Evolutionary conservation across 2,113 vertebrate species (phyloP), one percentile per base, ranked within the genome.

Genomic region (Alexandromys fortis): DNA sequence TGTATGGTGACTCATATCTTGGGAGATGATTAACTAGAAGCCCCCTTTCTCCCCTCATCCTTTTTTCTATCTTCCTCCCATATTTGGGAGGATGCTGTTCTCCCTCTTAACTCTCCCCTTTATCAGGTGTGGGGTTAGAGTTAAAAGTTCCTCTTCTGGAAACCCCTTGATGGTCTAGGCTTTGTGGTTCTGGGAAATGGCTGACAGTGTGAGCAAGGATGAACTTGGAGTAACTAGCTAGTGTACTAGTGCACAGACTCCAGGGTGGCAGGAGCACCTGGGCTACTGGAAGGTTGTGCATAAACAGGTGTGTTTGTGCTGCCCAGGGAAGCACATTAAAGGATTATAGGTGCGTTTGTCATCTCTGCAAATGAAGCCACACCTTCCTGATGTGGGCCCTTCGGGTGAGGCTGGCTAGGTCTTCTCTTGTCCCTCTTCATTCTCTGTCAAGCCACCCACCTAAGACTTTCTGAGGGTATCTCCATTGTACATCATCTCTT

Each of bases 311-410:
- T 86, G 63, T 94, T 72, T 38, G 14, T 86, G 52, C 86, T 96
- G 49, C 67, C 65, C 82, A n/a, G 52, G 81, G 96, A 95, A 92
- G 91, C 91, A 89, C 61, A 75, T 96, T 95, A 94, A 97, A 94
- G 52, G n/a, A 68, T 90, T 91, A 67, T 55, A 70, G 42, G 55
- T 94, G 22, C 65, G 63, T 96, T 92, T 95, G 89, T 96, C 89
- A 93, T 96, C 68, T 95, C 83, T 94, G 26, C 67, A 92, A 97
- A 65, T 30, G 52, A 16, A 86, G 72, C 61, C 89, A 91, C 55
- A 85, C 68, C 55, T 94, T 96, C 67, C 1, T 86, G 33, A 4
- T 42, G 28, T 38, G 77, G 58, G 11, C 11, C 75, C 76, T 92
- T 17, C 38, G 83, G 33, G n/a, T 93, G 61, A 67, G 75, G 7